Base-by-base conservation (phyloP, 2,888 invertebrate genomes). In the Abrostola triplasia region DNA sequence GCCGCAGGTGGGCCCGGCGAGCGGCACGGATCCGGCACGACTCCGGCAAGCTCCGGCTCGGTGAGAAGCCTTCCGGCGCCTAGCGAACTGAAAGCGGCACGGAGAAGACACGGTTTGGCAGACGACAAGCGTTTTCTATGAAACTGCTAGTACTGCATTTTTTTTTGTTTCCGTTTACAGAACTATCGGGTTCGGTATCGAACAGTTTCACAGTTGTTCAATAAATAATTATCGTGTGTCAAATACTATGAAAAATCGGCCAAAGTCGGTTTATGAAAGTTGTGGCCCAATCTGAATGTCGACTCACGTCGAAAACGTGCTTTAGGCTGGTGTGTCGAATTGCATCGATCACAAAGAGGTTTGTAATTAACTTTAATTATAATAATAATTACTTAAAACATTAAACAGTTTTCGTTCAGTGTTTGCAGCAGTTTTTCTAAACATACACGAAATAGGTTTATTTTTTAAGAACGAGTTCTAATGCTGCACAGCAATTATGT, bases 1-100 rank as follows among this genome's bases (percentile, higher is more conserved):
- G 60, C 70, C 71, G 81, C 82, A 82, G 82, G 83, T 81, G 77
- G 64, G 71, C 49, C 53, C 58, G 62, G 58, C 38, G 59, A 56
- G 69, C 71, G 54, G 50, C 5, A 5, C 70, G 70, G 36, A 56
- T 42, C 41, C 69, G 59, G 47, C 13, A 42, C 52, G 52, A 8
- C 7, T 8, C 7, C 8, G 44, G 9, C 42, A n/a, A 11, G 24
- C 1, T 24, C 11, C n/a, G 11, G n/a, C 12, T 7, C 12, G 9
- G 24, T 7, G 13, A 6, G 13, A 9, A 47, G 44, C 9, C 44
- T 24, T 47, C 44, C 44, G 44, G 44, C 13, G 9, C 24, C 8
- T 13, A 24, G 44, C 9, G 24, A 47, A 47, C 44, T 24, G 13
- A 24, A 47, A 10, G n/a, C 44, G 12, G 41, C 11, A 38, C 72